These are phyloP conservation scores for Megaceryle alcyon DNA, from an alignment of 2,797 vertebrate species.

Conservation along the genomic window DNA sequence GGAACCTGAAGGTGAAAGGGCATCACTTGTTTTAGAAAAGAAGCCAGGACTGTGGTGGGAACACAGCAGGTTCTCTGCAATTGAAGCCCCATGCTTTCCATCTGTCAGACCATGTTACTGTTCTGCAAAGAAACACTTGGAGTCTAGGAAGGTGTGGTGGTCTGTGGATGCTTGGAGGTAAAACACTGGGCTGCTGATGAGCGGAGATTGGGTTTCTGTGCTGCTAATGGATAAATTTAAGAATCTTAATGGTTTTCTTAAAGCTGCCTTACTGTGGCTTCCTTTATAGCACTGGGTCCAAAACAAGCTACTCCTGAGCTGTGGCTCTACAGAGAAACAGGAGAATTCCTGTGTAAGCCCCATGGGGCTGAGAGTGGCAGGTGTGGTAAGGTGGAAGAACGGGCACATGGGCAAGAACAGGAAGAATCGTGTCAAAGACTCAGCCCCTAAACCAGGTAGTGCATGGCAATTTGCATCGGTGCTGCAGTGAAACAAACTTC, in stretches of 20 bases:
- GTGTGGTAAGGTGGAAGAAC: not conserved
- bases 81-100: not conserved
- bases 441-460: not conserved
- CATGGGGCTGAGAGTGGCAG: not conserved
- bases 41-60: not conserved
- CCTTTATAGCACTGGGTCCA: no score
- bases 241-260: not conserved
- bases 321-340: not conserved
- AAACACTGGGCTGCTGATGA: not conserved
- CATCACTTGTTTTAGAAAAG: not conserved
- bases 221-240: not conserved
- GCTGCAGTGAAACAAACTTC: not conserved
- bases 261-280: not conserved
- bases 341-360: not conserved
- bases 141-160: not conserved
- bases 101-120: not conserved
- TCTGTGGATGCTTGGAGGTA: not conserved
- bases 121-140: not conserved
- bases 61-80: not conserved
- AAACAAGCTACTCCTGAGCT: not conserved
- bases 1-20: not conserved
- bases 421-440: not conserved
- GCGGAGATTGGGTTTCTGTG: not conserved
- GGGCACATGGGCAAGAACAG: not conserved
- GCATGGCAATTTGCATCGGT: conserved; percentile 9